phyloP scores from a whole-genome alignment of 2,797 vertebrate species.

The Erethizon dorsatum region DNA sequence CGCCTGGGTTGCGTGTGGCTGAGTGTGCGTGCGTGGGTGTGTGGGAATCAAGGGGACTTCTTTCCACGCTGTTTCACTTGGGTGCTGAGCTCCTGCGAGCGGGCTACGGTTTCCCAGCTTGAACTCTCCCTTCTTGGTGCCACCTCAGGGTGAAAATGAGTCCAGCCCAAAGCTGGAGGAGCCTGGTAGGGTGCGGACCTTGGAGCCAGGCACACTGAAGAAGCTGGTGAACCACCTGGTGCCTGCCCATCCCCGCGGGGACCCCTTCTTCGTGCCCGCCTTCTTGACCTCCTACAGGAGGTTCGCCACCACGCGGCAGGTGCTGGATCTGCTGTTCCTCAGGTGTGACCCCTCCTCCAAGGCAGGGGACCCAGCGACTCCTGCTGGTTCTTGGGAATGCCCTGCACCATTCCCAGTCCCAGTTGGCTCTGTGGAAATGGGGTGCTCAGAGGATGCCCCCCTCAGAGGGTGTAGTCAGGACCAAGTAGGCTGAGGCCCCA shows the following conservation, averaged over 20 bases:
- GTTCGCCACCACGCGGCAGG: conserved; percentile 94
- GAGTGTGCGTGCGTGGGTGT: not conserved
- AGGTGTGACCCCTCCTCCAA: conserved; percentile 86
- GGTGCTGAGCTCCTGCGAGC: fast-evolving
- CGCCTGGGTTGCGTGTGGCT: not conserved
- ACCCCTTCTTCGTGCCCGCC: no score
- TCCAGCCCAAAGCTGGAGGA: no score
- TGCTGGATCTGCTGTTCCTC: conserved; percentile 95
- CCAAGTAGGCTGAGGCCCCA: no score
- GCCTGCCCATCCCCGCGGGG: no score
- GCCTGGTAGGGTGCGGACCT: no score
- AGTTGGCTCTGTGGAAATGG: not conserved
- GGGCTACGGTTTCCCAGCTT: no score
- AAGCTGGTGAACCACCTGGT: no score
- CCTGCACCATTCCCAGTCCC: not conserved
- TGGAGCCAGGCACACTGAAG: no score
- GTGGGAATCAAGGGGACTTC: not conserved
- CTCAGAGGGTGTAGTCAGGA: not conserved
- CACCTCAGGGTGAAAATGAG: no score
- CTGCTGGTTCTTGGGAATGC: not conserved
- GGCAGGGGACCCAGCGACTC: not conserved
- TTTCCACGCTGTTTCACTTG: not conserved
- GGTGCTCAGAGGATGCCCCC: not conserved
- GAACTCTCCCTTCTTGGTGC: no score
- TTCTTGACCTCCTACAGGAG: conserved; percentile 96